Conservation (phyloP, 2,113 vertebrate species). For the Dendropsophus ebraccatus region DNA sequence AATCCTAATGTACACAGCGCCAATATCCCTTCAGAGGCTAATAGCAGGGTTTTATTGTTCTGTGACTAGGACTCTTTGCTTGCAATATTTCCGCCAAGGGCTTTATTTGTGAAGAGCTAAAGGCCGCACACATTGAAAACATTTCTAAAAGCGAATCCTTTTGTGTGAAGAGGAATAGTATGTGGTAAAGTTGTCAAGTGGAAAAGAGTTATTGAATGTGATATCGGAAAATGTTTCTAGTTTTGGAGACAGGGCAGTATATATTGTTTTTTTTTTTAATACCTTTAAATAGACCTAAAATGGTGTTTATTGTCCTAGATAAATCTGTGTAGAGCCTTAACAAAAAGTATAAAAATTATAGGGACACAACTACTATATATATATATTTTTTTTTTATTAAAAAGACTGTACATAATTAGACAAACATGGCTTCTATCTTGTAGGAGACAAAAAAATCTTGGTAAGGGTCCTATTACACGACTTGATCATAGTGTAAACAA, state of each 20-base stretch:
- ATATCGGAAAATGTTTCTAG: slow-evolving; percentile 33
- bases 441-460: no score
- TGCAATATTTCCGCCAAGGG: slow-evolving; percentile 44
- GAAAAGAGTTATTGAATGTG: slow-evolving; percentile 47
- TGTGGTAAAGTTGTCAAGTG: slow-evolving; percentile 38
- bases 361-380: background rate
- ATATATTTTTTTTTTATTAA: background rate
- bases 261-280: background rate
- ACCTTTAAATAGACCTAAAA: slow-evolving; percentile 30
- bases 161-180: slow-evolving; percentile 41
- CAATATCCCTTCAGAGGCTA: slow-evolving; percentile 50
- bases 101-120: slow-evolving; percentile 47
- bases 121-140: slow-evolving; percentile 42
- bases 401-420: no score
- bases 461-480: no score
- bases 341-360: background rate
- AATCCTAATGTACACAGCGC: slow-evolving; percentile 36
- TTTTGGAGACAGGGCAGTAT: slow-evolving; percentile 12
- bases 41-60: slow-evolving; percentile 44
- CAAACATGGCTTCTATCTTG: no score
- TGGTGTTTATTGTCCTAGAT: background rate
- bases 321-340: background rate
- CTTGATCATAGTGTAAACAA: no score
- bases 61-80: slow-evolving; percentile 27
- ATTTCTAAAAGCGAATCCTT: slow-evolving; percentile 2